These are phyloP conservation scores for Neosilurus mollespiculum DNA, from an alignment of 2,797 vertebrate genomes.

Conservation along the genomic window DNA sequence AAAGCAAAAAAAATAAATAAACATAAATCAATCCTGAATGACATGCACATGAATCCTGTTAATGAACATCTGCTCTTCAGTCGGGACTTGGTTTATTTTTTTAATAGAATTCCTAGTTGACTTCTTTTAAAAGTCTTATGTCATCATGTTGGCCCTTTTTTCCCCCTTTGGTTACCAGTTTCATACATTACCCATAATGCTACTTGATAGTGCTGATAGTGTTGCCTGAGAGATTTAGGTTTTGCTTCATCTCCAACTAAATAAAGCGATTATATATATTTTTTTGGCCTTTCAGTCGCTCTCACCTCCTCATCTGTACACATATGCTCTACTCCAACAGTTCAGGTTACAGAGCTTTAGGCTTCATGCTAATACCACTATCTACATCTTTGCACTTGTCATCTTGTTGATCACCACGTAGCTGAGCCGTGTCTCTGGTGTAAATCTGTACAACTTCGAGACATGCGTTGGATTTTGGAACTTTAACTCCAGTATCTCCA, in stretches of 20 bases:
- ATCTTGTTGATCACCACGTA: not conserved
- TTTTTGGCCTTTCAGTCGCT: not conserved
- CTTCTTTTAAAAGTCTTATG: not conserved
- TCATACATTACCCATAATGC: not conserved
- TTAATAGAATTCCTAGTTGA: not conserved
- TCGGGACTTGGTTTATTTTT: not conserved
- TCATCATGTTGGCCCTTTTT: not conserved
- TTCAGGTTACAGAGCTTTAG: conserved; percentile 12
- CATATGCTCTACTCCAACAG: not conserved
- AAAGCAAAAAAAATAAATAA: not conserved
- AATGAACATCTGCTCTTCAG: not conserved
- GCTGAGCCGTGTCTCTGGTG: not conserved
- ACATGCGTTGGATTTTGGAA: not conserved
- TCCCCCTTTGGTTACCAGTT: not conserved
- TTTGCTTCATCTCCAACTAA: not conserved
- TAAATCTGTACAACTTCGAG: not conserved
- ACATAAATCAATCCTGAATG: not conserved
- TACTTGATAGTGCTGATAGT: not conserved
- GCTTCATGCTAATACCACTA: conserved; percentile 1
- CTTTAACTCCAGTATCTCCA: not conserved
- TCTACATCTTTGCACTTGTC: not conserved
- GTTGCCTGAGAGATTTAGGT: not conserved
- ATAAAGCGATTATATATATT: not conserved
- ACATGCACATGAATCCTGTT: not conserved
- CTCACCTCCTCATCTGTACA: not conserved